Evolutionary conservation across 2,888 invertebrate genomes (phyloP).

Genomic region (Drosophila histrio): DNA sequence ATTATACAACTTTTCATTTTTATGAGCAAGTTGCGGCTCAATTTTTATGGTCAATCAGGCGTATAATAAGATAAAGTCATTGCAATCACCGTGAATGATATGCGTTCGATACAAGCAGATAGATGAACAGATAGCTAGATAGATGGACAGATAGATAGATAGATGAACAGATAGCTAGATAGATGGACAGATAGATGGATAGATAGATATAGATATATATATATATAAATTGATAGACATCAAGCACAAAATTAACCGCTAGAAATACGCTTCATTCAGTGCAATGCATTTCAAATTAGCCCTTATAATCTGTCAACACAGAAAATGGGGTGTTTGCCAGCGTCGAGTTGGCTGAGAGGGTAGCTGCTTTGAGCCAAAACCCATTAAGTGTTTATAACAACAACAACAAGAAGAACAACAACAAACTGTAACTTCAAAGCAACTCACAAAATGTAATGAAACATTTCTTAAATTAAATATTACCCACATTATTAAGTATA

Average conservation of each 20-base stretch:
- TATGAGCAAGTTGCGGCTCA: slow-evolving; percentile 54
- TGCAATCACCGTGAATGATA: slow-evolving; percentile 47
- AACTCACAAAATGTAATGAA: slow-evolving; percentile 43
- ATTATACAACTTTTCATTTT: slow-evolving; percentile 71
- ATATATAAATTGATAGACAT: too few species aligned
- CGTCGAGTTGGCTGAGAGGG: background rate
- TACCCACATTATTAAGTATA: slow-evolving; percentile 22
- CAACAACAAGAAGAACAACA: slow-evolving; percentile 15
- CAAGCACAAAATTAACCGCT: slow-evolving; percentile 41
- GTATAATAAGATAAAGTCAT: slow-evolving; percentile 70
- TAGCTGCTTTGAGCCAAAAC: slow-evolving; percentile 17
- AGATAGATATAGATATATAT: slow-evolving; percentile 9
- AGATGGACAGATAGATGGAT: slow-evolving; percentile 3
- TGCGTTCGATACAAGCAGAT: slow-evolving; percentile 3
- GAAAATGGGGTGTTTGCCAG: background rate
- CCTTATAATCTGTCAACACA: slow-evolving; percentile 21
- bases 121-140: slow-evolving; percentile 7
- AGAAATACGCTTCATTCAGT: slow-evolving; percentile 1
- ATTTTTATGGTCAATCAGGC: slow-evolving; percentile 70
- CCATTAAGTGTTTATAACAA: slow-evolving; percentile 44
- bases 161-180: slow-evolving; percentile 1
- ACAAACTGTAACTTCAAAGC: slow-evolving; percentile 56
- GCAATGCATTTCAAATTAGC: slow-evolving; percentile 63
- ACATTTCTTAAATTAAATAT: slow-evolving; percentile 53
- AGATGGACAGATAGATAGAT: slow-evolving; percentile 13